Percentiles rank a stretch among this genome's conserved stretches.
Conservation (phyloP, 2,797 vertebrate genomes). For the Micromesistius poutassou region DNA sequence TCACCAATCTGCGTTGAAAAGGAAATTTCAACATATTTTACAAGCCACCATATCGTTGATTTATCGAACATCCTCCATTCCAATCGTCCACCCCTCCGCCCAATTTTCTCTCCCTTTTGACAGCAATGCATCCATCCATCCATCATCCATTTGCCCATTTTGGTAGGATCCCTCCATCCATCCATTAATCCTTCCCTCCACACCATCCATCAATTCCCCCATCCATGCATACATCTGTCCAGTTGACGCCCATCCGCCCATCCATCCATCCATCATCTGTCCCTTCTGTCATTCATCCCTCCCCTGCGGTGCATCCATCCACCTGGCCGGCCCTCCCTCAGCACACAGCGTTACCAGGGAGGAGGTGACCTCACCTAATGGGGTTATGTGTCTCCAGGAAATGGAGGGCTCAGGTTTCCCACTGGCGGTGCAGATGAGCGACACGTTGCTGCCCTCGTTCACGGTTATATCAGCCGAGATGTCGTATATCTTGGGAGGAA, state of each 20-base stretch:
- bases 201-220: not conserved
- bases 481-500: slow-evolving; percentile 95
- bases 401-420: slow-evolving; percentile 96
- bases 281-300: not conserved
- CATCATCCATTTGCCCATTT: no score
- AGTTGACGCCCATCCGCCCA: not conserved
- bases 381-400: slow-evolving; percentile 97
- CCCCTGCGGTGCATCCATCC: slow-evolving; percentile 9
- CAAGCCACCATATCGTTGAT: not conserved
- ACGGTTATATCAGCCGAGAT: slow-evolving; percentile 88
- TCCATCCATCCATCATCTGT: not conserved
- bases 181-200: no score
- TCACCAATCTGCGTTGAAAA: not conserved
- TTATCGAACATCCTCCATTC: no score
- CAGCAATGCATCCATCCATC: not conserved
- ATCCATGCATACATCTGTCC: not conserved
- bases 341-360: slow-evolving; percentile 42
- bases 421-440: slow-evolving; percentile 90
- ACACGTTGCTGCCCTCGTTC: slow-evolving; percentile 95
- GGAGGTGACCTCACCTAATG: slow-evolving; percentile 82
- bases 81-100: no score
- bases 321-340: slow-evolving; percentile 43
- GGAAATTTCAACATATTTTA: not conserved
- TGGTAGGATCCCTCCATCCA: no score
- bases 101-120: not conserved